A percentile compares a stretch with the other conserved stretches of the same genome.
Conservation (phyloP, 2,113 vertebrate genomes). For the Tychaedon coryphoeus region DNA sequence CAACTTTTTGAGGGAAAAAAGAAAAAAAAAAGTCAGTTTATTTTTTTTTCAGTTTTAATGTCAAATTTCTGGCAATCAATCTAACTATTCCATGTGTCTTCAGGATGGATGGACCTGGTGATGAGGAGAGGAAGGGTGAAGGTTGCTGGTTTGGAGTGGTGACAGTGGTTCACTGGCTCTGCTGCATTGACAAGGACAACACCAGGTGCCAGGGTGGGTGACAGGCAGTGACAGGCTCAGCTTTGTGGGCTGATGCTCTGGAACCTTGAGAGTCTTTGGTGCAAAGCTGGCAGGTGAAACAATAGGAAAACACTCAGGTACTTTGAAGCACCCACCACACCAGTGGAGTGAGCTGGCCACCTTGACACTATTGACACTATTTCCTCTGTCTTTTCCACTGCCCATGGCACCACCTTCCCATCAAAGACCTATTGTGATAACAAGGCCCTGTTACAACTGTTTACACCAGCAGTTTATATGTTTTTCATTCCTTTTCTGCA, state of each 20-base stretch:
- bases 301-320: not conserved
- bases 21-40: not conserved
- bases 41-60: not conserved
- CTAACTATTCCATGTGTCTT: not conserved
- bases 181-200: not conserved
- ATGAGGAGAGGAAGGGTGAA: not conserved
- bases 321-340: not conserved
- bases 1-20: constrained; percentile 50
- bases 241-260: not conserved
- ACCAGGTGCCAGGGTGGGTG: not conserved
- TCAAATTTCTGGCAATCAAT: not conserved
- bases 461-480: not conserved
- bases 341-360: not conserved
- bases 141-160: not conserved
- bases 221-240: not conserved
- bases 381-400: not conserved
- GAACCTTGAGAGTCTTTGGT: not conserved
- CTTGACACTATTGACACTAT: too few relatives aligned
- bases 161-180: not conserved
- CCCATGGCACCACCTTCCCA: not conserved
- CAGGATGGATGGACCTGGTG: not conserved
- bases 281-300: not conserved
- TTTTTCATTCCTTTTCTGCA: not conserved
- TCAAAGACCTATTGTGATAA: not conserved
- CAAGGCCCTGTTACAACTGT: not conserved